Conservation (phyloP, 2,113 vertebrate genomes). For the Otis tarda region DNA sequence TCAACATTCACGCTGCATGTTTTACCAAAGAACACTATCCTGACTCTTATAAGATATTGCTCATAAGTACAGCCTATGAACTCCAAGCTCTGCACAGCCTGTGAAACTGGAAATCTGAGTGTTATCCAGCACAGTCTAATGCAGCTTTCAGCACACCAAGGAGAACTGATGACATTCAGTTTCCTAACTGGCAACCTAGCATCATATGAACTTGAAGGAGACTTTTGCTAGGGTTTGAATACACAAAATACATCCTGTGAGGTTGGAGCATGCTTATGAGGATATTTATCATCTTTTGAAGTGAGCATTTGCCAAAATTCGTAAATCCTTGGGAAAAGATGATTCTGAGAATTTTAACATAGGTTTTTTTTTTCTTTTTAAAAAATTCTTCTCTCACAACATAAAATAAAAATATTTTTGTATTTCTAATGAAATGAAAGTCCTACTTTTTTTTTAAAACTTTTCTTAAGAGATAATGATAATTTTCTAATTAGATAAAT, state of each 20-base stretch:
- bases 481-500: neutral
- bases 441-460: neutral
- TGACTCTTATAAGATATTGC: neutral
- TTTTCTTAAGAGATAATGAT: neutral
- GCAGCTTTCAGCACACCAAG: neutral
- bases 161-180: neutral
- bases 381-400: neutral
- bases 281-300: neutral
- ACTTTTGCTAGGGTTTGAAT: neutral
- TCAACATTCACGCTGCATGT: neutral
- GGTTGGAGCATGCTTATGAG: fast-evolving
- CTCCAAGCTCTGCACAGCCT: neutral
- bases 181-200: neutral
- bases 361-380: no score
- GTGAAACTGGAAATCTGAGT: neutral
- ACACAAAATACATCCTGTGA: neutral
- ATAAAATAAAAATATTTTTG: neutral
- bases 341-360: neutral
- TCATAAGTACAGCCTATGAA: neutral
- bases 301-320: neutral
- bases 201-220: neutral
- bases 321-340: neutral
- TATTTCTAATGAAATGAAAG: neutral
- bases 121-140: neutral
- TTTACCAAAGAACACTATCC: neutral